Evolutionary conservation across 30 jellyfish, hydroid and myxozoan genomes (phyloP).

Genomic region (Aurelia coerulea): DNA sequence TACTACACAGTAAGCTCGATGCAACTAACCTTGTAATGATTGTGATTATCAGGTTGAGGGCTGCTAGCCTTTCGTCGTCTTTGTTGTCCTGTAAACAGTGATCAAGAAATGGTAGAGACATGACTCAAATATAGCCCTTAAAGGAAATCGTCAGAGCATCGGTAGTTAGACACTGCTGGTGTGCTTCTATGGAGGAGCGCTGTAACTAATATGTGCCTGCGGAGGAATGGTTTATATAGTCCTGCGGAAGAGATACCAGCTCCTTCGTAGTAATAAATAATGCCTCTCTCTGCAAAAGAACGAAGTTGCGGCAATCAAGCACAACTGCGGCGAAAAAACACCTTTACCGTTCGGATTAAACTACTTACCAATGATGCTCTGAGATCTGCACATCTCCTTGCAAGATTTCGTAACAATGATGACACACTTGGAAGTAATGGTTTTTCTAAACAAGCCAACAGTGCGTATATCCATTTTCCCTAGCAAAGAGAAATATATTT

Average conservation of each 20-base stretch:
- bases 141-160: not conserved
- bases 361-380: slow-evolving; percentile 55
- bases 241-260: too few relatives aligned
- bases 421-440: slow-evolving; percentile 62
- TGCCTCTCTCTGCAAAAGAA: too few relatives aligned
- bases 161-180: too few relatives aligned
- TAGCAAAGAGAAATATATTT: not conserved
- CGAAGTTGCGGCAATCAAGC: too few relatives aligned
- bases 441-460: slow-evolving; percentile 66
- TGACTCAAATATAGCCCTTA: not conserved
- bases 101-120: not conserved
- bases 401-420: slow-evolving; percentile 59
- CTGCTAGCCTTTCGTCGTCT: slow-evolving; percentile 64
- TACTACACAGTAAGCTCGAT: too few relatives aligned
- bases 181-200: too few relatives aligned
- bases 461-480: slow-evolving; percentile 73
- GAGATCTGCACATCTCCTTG: slow-evolving; percentile 69
- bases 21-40: slow-evolving; percentile 52
- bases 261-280: too few relatives aligned
- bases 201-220: too few relatives aligned
- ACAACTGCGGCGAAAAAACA: too few relatives aligned
- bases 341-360: too few relatives aligned
- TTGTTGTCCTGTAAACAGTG: slow-evolving; percentile 14
- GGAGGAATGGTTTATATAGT: too few relatives aligned
- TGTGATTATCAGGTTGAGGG: slow-evolving; percentile 50